Percentiles rank a stretch among this genome's conserved stretches.
phyloP scores from a whole-genome alignment of 2,888 invertebrate genomes.

The Tyria jacobaeae region DNA sequence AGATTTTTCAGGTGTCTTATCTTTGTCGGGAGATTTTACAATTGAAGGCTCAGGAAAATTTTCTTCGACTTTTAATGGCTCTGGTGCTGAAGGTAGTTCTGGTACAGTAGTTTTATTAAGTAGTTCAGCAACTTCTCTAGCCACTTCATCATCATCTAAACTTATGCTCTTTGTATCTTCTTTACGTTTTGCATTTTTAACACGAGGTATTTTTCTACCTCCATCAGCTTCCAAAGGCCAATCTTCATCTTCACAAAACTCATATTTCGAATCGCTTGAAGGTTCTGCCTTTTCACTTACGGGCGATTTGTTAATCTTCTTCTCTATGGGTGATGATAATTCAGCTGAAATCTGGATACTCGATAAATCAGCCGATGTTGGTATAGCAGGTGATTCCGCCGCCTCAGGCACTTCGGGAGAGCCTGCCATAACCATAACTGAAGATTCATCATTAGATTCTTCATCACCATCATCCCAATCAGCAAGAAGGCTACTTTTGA shows the following conservation, averaged over 20 bases:
- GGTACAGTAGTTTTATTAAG: constrained; percentile 88
- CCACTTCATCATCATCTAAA: constrained; percentile 80
- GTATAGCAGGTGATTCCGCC: constrained; percentile 73
- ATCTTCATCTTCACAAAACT: constrained; percentile 92
- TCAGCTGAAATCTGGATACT: constrained; percentile 61
- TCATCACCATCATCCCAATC: constrained; percentile 91
- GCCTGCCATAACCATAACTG: constrained; percentile 60
- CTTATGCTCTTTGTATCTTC: constrained; percentile 76
- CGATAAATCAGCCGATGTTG: constrained; percentile 72
- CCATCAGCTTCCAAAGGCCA: constrained; percentile 84
- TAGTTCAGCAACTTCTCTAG: constrained; percentile 87
- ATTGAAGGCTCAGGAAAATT: constrained; percentile 86
- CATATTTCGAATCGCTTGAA: constrained; percentile 89
- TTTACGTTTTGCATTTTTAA: constrained; percentile 79
- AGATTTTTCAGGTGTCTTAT: constrained; percentile 54
- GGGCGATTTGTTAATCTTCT: constrained; percentile 57
- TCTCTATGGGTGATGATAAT: constrained; percentile 58
- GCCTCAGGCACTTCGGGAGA: constrained; percentile 73
- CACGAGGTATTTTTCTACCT: constrained; percentile 89
- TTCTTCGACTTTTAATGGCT: constrained; percentile 83
- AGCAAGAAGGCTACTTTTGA: constrained; percentile 90
- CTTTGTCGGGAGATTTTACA: constrained; percentile 81
- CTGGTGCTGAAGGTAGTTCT: constrained; percentile 84
- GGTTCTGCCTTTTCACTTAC: constrained; percentile 76
- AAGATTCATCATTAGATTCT: constrained; percentile 73